A percentile compares a stretch with the other conserved stretches of the same genome.
Evolutionary conservation across 2,888 invertebrate species (phyloP).

Genomic region (Tethea ocularis): DNA sequence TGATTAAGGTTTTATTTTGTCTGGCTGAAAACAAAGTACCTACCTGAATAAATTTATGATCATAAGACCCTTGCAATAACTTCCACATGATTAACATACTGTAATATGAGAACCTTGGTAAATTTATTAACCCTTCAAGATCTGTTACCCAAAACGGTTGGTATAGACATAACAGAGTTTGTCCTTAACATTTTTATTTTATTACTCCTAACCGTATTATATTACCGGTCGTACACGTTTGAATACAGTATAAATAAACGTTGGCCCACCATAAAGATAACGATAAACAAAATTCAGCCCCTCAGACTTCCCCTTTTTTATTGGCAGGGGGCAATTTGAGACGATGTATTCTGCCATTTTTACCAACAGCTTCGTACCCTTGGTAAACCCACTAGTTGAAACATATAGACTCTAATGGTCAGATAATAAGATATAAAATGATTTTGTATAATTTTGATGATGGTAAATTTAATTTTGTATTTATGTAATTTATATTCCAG

Average conservation of each 20-base stretch:
- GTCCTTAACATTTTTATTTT: slow-evolving; percentile 55
- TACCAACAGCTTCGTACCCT: slow-evolving; percentile 40
- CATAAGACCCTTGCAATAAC: not conserved
- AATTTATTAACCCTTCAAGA: not conserved
- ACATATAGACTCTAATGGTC: not conserved
- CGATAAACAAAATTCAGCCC: slow-evolving; percentile 81
- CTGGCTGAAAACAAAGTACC: too few species aligned
- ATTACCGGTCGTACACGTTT: slow-evolving; percentile 75
- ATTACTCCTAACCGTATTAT: slow-evolving; percentile 72
- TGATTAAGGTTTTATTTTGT: too few species aligned
- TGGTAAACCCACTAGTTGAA: not conserved
- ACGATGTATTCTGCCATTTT: slow-evolving; percentile 75
- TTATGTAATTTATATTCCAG: slow-evolving; percentile 77
- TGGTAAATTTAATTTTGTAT: slow-evolving; percentile 43
- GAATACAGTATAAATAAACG: slow-evolving; percentile 77
- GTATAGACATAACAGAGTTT: slow-evolving; percentile 38
- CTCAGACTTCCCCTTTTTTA: slow-evolving; percentile 79
- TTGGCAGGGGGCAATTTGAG: slow-evolving; percentile 81
- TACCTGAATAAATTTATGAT: too few species aligned
- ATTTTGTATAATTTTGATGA: slow-evolving; percentile 18
- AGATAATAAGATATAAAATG: slow-evolving; percentile 36
- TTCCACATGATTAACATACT: slow-evolving; percentile 2
- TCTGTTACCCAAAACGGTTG: not conserved
- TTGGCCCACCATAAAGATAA: slow-evolving; percentile 78
- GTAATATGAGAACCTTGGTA: not conserved